Evolutionary conservation across 2,888 invertebrate species (phyloP), one percentile per base, ranked within the genome.

Genomic region (Caenorhabditis angaria): DNA sequence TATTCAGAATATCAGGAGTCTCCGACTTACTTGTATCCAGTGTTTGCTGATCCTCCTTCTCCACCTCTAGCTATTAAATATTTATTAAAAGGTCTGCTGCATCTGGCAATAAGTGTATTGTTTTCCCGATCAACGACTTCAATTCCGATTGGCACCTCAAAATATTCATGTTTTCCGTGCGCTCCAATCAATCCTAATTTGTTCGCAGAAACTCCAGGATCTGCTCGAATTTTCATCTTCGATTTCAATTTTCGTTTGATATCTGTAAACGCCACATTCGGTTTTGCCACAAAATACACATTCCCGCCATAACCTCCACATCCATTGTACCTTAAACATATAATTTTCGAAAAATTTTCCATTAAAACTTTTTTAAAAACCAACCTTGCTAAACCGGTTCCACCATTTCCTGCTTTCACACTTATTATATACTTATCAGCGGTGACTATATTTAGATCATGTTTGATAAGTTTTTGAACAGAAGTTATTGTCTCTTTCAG

Each of bases 101-200:
- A 85, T 62, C 83, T 50, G 4, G 82, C 78, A 32, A 86, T 63
- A 24, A 86, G 55, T 24, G 67, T 65, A 35, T 74, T 75, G 2
- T 66, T 70, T 8, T 71, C 72, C 18, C 72, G 65, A 47, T 86
- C 62, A 0, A 85, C 81, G 28, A 83, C 77, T 69, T 87, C 86
- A 2, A 83, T 77, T 24, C 86, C 86, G 1, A 85, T 22, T 2
- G 86, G 86, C 27, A 86, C 84, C 8, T 83, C 70, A 29, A 86
- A 71, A 48, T 69, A 48, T 47, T 56, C 48, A 61, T 70, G 55
- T 3, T 41, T 48, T 14, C 61, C 79, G 28, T 68, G 50, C 5
- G 62, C 63, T n/a, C 77, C 79, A 56, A 71, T 53, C 20, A 77
- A 57, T 28, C 60, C 60, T 5, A 56, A 72, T 60, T 77, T 71